Evolutionary conservation across 2,888 invertebrate genomes (phyloP).

Genomic region (Spilarctia lutea): DNA sequence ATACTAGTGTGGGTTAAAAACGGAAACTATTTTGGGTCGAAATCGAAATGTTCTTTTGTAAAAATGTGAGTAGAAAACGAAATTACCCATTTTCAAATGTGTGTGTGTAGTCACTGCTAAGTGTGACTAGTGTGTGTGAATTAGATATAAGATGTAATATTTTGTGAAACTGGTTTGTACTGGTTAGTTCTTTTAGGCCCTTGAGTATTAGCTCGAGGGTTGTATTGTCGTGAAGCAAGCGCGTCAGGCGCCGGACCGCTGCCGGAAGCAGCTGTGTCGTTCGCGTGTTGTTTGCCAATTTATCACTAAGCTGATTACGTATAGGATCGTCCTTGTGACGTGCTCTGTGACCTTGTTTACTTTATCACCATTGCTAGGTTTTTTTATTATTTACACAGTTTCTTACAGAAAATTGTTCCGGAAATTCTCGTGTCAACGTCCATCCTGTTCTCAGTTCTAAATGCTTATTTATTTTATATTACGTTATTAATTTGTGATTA

Average conservation of each 20-base stretch:
- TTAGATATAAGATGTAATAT: constrained; percentile 5
- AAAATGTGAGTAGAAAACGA: neutral
- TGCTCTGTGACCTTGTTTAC: constrained; percentile 83
- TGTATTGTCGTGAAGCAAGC: constrained; percentile 40
- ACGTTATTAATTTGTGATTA: no score
- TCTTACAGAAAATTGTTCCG: constrained; percentile 57
- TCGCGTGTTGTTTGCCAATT: constrained; percentile 86
- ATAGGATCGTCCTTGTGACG: constrained; percentile 82
- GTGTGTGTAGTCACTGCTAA: constrained; percentile 18
- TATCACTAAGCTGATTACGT: constrained; percentile 87
- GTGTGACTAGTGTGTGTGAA: constrained; percentile 24
- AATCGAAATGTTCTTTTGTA: neutral
- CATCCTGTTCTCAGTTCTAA: neutral
- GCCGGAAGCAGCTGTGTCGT: constrained; percentile 83
- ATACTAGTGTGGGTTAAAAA: neutral
- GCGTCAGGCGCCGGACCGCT: constrained; percentile 40
- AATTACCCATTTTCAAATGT: constrained; percentile 4
- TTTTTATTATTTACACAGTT: constrained; percentile 76
- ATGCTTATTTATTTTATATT: neutral
- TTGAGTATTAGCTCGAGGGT: constrained; percentile 38
- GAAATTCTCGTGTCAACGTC: constrained; percentile 53
- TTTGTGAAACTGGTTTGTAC: constrained; percentile 13
- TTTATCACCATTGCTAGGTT: constrained; percentile 75
- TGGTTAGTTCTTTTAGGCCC: constrained; percentile 36
- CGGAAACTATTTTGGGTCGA: neutral